phyloP scores from a whole-genome alignment of 2,888 invertebrate species.

The Furcula furcula region DNA sequence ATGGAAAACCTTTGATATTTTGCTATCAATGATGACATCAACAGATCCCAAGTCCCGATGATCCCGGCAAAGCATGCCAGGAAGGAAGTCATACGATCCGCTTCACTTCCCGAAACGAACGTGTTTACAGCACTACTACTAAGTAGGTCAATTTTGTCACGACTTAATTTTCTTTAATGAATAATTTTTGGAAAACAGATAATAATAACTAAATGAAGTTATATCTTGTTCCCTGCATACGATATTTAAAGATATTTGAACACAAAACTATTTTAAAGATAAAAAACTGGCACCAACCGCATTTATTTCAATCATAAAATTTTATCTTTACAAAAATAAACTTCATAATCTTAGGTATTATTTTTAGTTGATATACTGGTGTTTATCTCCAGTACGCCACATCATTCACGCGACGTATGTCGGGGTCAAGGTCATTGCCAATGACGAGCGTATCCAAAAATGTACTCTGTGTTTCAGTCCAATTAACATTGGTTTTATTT shows the following conservation, averaged over 20 bases:
- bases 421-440: conserved; percentile 18
- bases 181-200: no score
- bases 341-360: background rate
- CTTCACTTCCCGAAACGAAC: conserved; percentile 13
- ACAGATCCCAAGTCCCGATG: background rate
- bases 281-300: background rate
- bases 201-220: no score
- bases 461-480: conserved; percentile 11
- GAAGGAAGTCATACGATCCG: conserved; percentile 39
- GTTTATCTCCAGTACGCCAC: conserved; percentile 7
- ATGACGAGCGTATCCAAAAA: conserved; percentile 11
- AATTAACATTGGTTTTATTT: conserved; percentile 25
- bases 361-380: background rate
- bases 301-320: background rate
- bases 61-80: no score
- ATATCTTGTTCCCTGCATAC: no score
- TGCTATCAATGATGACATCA: no score
- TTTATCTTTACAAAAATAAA: background rate
- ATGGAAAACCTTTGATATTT: no score
- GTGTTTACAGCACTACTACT: conserved; percentile 5
- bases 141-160: conserved; percentile 12
- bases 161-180: no score
- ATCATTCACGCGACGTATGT: conserved; percentile 3
- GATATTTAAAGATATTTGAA: no score
- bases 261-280: background rate